A percentile compares a stretch with the other conserved stretches of the same genome.
These are phyloP conservation scores for Tyrophagus putrescentiae DNA, from an alignment of 1,140 invertebrate genomes.

Conservation along the genomic window DNA sequence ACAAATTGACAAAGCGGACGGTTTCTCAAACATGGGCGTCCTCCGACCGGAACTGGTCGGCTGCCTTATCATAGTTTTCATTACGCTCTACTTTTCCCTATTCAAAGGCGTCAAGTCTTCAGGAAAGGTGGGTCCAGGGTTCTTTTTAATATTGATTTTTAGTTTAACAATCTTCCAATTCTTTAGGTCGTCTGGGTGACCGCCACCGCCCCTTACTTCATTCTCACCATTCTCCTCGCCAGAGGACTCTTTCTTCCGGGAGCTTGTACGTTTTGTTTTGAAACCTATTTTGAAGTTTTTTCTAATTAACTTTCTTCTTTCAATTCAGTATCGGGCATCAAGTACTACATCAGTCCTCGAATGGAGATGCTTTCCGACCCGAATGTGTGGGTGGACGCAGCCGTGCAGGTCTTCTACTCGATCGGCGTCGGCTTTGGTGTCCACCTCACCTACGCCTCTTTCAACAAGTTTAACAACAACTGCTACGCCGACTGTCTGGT, in stretches of 20 bases:
- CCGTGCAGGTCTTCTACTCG: constrained; percentile 70
- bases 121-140: constrained; percentile 33
- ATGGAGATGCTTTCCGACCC: constrained; percentile 34
- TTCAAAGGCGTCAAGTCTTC: constrained; percentile 44
- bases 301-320: background rate
- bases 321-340: constrained; percentile 26
- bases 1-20: constrained; percentile 36
- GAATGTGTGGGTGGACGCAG: constrained; percentile 81
- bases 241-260: constrained; percentile 48
- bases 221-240: constrained; percentile 52
- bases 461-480: constrained; percentile 72
- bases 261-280: constrained; percentile 26
- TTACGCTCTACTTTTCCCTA: constrained; percentile 40
- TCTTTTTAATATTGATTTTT: constrained; percentile 11
- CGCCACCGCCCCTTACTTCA: constrained; percentile 59
- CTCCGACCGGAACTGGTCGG: constrained; percentile 36
- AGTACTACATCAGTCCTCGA: constrained; percentile 37
- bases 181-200: constrained; percentile 60
- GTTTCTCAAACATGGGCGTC: constrained; percentile 37
- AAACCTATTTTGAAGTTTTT: background rate
- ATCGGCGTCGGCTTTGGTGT: constrained; percentile 81
- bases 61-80: constrained; percentile 37
- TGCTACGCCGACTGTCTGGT: constrained; percentile 46
- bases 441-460: constrained; percentile 72
- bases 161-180: no score